Base-by-base conservation (phyloP, 2,113 vertebrate species). In the Ophiodon elongatus region DNA sequence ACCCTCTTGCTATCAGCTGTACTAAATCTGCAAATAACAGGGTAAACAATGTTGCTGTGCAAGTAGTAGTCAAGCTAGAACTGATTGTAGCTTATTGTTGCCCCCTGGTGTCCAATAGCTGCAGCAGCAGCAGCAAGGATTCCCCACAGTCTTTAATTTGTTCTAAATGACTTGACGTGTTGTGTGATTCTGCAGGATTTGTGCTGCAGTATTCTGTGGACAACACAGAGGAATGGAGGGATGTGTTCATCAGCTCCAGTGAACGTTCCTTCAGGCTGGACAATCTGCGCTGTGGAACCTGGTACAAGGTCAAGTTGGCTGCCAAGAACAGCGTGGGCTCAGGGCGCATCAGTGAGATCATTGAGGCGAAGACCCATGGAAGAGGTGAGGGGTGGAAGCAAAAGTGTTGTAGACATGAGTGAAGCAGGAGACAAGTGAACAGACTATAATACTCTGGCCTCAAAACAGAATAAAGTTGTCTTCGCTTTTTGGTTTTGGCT, bases 181-280 rank as follows among this genome's bases (percentile, higher is more conserved):
- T 80, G 35, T 89, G 29, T 82, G 69, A 74, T 47, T 39, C 39
- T 83, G 63, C 92, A 99, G 98, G 98, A 67, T 99, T 99, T 0
- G 98, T 99, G 91, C 95, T 99, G n/a, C 98, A 99, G 94, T 99
- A 99, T 91, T 99, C 98, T 0, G 98, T 99, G 93, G 98, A 99
- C 94, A 99, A 99, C 95, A 99, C 98, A 0, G 98, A 99, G 94
- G 98, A 99, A 84, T 99, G 98, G 98, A 96, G 97, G 85, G 98
- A 99, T 0, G 97, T 99, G 78, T 98, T 99, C 93, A 98, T 99
- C 93, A 98, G 97, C 95, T 99, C 98, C 62, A 96, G 95, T 0
- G 98, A 99, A 83, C 96, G 98, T 21, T 98, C 98, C 91, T 99
- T 98, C 95, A 96, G 97, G 92, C 89, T 99, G 94, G 98, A 99